Evolutionary conservation across 2,888 invertebrate genomes (phyloP).

Genomic region (Myopa tessellatipennis): DNA sequence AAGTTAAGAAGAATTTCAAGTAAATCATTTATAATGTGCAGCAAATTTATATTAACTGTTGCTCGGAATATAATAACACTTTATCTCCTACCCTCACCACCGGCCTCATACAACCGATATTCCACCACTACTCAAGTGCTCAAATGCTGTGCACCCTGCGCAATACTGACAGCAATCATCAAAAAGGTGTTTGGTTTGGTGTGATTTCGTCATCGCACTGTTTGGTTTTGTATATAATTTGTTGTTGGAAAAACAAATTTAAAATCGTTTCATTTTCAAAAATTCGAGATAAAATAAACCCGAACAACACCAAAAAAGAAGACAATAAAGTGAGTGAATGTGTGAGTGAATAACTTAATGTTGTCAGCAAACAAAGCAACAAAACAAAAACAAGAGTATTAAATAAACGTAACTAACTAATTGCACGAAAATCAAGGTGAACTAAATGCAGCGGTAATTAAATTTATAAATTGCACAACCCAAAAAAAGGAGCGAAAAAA

Average conservation of each 20-base stretch:
- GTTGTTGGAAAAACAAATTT: conserved; percentile 31
- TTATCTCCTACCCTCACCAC: neutral
- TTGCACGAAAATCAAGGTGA: conserved; percentile 35
- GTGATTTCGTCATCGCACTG: conserved; percentile 31
- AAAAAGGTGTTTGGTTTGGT: conserved; percentile 24
- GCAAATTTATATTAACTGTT: neutral
- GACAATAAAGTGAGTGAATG: conserved; percentile 21
- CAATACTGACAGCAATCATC: neutral
- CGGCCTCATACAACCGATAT: neutral
- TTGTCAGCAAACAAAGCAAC: neutral
- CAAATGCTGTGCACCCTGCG: neutral
- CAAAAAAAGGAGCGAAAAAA: neutral
- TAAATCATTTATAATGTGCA: neutral
- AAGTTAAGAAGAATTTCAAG: neutral
- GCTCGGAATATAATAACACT: too few species aligned
- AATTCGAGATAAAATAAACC: conserved; percentile 27
- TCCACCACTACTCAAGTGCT: neutral
- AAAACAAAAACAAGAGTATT: conserved; percentile 13
- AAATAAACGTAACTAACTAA: conserved; percentile 28
- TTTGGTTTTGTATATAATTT: conserved; percentile 34
- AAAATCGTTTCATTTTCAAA: conserved; percentile 32
- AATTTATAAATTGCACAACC: neutral
- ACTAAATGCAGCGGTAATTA: conserved; percentile 3
- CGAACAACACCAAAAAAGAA: conserved; percentile 37
- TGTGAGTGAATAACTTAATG: conserved; percentile 20